Evolutionary conservation across 2,113 vertebrate species (phyloP), one percentile per base, ranked within the genome.

Genomic region (Oophaga pumilio): DNA sequence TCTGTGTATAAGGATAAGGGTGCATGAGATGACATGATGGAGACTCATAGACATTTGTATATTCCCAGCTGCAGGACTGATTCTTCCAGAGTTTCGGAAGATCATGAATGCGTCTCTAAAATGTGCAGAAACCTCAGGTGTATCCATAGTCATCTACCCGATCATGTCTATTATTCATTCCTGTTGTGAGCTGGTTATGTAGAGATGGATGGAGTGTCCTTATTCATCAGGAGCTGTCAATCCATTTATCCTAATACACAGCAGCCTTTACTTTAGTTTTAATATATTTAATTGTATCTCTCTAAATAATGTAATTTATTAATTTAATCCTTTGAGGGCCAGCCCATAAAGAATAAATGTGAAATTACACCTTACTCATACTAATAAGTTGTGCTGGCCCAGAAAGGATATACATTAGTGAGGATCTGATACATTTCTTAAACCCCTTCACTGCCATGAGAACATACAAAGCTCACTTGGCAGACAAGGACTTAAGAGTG

Each of bases 391-490:
- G 68, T 60, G 74, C 60, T 79, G 85, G 60, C 17, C 64, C 24
- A 1, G n/a, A 62, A 52, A 79, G 74, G 74, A 52, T 52, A 18
- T 86, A 86, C 66, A 86, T 77, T 33, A 71, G 22, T 5, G 20
- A 53, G 17, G 64, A 52, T n/a, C 8, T 85, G 74, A 43, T 62
- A 50, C 28, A 78, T 78, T 78, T 78, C 74, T 76, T 85, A 85
- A 50, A 52, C 84, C 71, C 59, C 28, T 85, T 85, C 43, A 85
- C 22, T 85, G 84, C 73, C 68, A 62, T 85, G 57, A 76, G 18
- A 15, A 56, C 8, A 20, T 85, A 56, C 6, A 59, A 84, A 1
- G n/a, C 56, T 69, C 26, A 15, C 33, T n/a, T 85, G 73, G 73
- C 84, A 77, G 73, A 50, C 28, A 85, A 77, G 56, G 57, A 62